These are phyloP conservation scores for Dipodomys merriami DNA, from an alignment of 2,113 vertebrate genomes.

Conservation along the genomic window DNA sequence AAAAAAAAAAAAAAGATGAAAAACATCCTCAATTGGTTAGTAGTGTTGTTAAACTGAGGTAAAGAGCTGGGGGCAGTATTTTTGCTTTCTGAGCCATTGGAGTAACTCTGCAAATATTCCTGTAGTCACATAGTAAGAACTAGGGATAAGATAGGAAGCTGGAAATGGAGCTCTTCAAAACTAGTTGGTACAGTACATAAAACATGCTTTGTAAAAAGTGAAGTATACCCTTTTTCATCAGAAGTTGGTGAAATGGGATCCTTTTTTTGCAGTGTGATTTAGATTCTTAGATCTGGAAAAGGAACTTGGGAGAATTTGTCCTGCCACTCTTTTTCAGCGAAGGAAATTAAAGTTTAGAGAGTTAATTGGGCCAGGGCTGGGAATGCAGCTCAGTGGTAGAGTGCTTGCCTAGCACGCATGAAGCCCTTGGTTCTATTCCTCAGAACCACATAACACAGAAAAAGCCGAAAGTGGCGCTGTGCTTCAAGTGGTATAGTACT, in stretches of 20 bases:
- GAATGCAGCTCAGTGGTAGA: no score
- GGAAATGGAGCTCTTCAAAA: not conserved
- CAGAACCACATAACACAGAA: no score
- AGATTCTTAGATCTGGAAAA: conserved; percentile 19
- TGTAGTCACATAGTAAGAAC: not conserved
- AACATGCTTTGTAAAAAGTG: not conserved
- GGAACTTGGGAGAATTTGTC: conserved; percentile 14
- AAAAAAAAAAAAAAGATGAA: not conserved
- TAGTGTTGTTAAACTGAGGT: conserved; percentile 8
- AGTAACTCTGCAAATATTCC: conserved; percentile 15
- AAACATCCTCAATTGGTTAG: conserved; percentile 43
- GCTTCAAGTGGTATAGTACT: no score
- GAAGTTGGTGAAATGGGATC: conserved; percentile 24
- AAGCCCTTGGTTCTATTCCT: no score
- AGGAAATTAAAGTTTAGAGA: conserved; percentile 42
- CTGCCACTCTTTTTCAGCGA: conserved; percentile 22
- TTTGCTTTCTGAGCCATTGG: not conserved
- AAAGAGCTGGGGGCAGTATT: not conserved
- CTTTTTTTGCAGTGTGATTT: conserved; percentile 27
- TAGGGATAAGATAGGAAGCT: not conserved
- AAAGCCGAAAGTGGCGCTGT: no score
- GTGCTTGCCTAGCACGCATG: no score
- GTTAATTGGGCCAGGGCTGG: not conserved
- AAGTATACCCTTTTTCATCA: not conserved
- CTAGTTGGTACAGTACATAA: not conserved